These are phyloP conservation scores for Lordiphosa stackelbergi DNA, from an alignment of 1,140 invertebrate species.

Conservation along the genomic window DNA sequence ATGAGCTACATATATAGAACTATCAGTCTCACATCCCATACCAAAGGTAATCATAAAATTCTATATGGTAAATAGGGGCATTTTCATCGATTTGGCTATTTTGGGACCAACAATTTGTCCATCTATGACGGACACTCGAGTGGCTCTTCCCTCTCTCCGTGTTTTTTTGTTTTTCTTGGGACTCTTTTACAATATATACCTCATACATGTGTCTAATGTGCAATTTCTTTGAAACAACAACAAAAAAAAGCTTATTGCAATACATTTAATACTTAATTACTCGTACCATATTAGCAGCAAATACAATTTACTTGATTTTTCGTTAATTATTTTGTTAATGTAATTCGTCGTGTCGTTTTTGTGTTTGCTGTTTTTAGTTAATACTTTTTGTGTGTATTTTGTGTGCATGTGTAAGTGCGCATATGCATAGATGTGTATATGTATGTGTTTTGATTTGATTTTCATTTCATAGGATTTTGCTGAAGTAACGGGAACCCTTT, in stretches of 20 bases:
- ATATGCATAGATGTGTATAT: constrained; percentile 11
- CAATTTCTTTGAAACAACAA: constrained; percentile 36
- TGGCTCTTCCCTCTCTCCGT: background rate
- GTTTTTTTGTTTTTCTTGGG: background rate
- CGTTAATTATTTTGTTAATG: no score
- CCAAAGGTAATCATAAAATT: constrained; percentile 52
- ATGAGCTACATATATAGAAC: constrained; percentile 73
- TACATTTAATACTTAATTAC: constrained; percentile 40
- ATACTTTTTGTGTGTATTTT: no score
- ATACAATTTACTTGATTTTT: constrained; percentile 8
- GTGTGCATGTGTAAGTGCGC: constrained; percentile 5
- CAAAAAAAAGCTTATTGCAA: constrained; percentile 23
- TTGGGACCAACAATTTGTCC: background rate
- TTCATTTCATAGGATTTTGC: no score
- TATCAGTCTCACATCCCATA: constrained; percentile 76
- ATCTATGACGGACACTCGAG: background rate
- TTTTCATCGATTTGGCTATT: background rate
- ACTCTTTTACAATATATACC: no score
- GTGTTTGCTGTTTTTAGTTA: no score
- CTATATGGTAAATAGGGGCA: constrained; percentile 22
- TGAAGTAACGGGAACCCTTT: no score
- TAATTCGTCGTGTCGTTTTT: no score
- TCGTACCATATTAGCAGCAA: constrained; percentile 31
- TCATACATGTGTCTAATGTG: constrained; percentile 16
- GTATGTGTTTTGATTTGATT: no score